Conservation (phyloP, 2,888 invertebrate species). For the Deroplatys truncata region DNA sequence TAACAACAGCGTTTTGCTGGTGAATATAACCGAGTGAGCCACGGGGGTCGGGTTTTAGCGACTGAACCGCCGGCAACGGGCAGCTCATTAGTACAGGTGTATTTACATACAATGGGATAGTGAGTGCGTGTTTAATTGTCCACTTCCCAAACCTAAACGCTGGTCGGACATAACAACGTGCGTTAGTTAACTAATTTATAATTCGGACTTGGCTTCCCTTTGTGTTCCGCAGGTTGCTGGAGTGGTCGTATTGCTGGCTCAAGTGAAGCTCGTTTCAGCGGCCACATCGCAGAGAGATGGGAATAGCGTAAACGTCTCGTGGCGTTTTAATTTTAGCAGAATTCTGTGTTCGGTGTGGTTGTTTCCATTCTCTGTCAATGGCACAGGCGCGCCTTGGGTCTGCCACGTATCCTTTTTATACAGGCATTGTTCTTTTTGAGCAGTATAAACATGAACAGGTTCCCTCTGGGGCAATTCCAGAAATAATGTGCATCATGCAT, state of each 20-base stretch:
- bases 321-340: too few species aligned
- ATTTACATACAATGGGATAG: conserved; percentile 3
- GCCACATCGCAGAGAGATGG: too few species aligned
- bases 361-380: too few species aligned
- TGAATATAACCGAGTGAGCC: neutral
- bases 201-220: neutral
- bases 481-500: too few species aligned
- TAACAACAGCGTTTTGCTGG: neutral
- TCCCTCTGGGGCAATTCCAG: too few species aligned
- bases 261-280: neutral
- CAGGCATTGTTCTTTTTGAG: too few species aligned
- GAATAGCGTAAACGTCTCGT: too few species aligned
- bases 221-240: neutral
- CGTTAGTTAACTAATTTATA: neutral
- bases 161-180: neutral
- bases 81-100: neutral
- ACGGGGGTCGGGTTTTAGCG: neutral
- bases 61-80: neutral
- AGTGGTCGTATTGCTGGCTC: neutral
- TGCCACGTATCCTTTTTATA: too few species aligned
- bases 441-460: too few species aligned
- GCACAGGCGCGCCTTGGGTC: too few species aligned
- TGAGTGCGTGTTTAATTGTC: neutral
- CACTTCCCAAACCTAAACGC: neutral
- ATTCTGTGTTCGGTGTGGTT: too few species aligned